These are phyloP conservation scores for Mastigias papua DNA, from an alignment of 30 jellyfish, hydroid and myxozoan species.

Conservation along the genomic window DNA sequence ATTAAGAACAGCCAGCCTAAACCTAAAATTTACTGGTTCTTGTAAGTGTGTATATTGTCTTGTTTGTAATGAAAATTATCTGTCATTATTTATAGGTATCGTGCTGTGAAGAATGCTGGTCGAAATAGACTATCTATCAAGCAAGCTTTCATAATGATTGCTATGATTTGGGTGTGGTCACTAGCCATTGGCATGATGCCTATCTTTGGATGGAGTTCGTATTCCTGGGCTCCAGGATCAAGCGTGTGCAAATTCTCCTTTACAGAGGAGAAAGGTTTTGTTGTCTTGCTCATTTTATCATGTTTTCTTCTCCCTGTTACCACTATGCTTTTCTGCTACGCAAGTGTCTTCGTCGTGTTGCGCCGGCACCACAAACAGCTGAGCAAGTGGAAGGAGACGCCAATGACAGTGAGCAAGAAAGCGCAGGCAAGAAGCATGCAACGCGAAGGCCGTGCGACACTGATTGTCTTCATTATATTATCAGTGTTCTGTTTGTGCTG, in stretches of 20 bases:
- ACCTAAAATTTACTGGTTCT: no score
- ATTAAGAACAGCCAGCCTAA: no score
- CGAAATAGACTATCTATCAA: conserved; percentile 53
- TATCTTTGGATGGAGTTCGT: conserved; percentile 72
- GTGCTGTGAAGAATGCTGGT: conserved; percentile 58
- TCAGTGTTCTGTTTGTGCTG: conserved; percentile 73
- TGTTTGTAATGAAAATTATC: background rate
- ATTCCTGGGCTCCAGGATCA: conserved; percentile 70
- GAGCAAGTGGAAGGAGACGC: conserved; percentile 59
- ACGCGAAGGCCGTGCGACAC: conserved; percentile 79
- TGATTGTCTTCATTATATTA: conserved; percentile 62
- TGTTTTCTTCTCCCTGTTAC: conserved; percentile 56
- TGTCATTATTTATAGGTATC: conserved; percentile 35
- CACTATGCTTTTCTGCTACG: conserved; percentile 77
- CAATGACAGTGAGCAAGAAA: conserved; percentile 32
- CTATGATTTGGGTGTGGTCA: conserved; percentile 52
- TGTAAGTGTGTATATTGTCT: background rate
- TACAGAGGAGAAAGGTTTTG: conserved; percentile 68
- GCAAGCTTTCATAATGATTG: conserved; percentile 58
- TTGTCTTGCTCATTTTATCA: conserved; percentile 42
- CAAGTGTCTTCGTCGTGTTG: conserved; percentile 63
- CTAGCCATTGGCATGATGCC: conserved; percentile 55
- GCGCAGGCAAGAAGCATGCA: conserved; percentile 67
- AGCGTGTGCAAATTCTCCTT: conserved; percentile 74
- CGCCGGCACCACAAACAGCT: conserved; percentile 72